A percentile compares a stretch with the other conserved stretches of the same genome.
Conservation (phyloP, 2,797 vertebrate genomes). For the Pangasius larnaudii region DNA sequence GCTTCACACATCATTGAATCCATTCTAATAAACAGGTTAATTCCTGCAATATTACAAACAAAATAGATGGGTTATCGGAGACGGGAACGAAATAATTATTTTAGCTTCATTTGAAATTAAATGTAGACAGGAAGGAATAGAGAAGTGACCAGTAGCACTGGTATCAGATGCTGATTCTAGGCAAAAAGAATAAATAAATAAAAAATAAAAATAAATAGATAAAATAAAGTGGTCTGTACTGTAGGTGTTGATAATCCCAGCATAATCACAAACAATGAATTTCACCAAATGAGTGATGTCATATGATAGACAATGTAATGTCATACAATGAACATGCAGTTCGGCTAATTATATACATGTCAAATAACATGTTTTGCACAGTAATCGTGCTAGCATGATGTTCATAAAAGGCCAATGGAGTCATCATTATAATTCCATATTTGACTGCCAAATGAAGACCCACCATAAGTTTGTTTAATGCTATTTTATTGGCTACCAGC, state of each 20-base stretch:
- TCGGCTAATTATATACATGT: too few species aligned
- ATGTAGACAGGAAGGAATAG: not conserved
- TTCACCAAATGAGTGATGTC: not conserved
- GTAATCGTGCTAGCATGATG: not conserved
- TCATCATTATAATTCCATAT: not conserved
- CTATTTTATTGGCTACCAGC: not conserved
- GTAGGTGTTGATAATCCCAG: not conserved
- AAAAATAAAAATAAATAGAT: too few species aligned
- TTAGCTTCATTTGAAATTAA: not conserved
- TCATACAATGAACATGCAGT: not conserved
- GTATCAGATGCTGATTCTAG: not conserved
- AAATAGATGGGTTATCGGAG: not conserved
- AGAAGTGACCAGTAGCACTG: not conserved
- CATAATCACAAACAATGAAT: not conserved
- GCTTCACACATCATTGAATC: too few species aligned
- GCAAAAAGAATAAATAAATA: not conserved
- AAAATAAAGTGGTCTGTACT: not conserved
- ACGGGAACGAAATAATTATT: not conserved
- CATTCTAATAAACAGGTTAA: conserved; percentile 6
- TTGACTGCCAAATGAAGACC: not conserved
- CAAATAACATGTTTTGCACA: not conserved
- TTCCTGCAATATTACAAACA: not conserved
- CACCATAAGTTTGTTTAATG: not conserved
- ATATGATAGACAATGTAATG: not conserved
- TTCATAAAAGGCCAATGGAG: not conserved